Evolutionary conservation across 2,797 vertebrate species (phyloP).

Genomic region (Discoglossus pictus): DNA sequence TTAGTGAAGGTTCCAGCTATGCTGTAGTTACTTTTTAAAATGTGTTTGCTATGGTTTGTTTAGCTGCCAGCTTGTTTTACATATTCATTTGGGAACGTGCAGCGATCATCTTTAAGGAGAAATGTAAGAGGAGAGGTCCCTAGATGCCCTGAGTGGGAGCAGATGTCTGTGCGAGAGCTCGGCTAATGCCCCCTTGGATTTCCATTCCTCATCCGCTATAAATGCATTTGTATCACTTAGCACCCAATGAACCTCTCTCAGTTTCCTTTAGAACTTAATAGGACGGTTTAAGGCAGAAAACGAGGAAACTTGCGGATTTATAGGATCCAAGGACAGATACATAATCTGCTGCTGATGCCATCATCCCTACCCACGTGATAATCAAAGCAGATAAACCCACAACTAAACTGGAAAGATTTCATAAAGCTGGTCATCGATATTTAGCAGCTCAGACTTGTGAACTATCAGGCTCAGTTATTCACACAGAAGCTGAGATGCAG

Average conservation of each 20-base stretch:
- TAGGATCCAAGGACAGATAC: slow-evolving; percentile 44
- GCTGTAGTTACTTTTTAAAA: neutral
- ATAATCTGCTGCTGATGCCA: slow-evolving; percentile 59
- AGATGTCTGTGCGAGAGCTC: slow-evolving; percentile 64
- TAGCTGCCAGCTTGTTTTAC: slow-evolving; percentile 69
- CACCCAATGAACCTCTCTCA: slow-evolving; percentile 28
- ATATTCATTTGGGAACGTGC: slow-evolving; percentile 69
- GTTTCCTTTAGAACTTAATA: slow-evolving; percentile 45
- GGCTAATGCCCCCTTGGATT: slow-evolving; percentile 61
- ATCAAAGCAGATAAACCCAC: slow-evolving; percentile 59
- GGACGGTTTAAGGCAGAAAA: slow-evolving; percentile 39
- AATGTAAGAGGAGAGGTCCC: slow-evolving; percentile 64
- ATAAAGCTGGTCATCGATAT: slow-evolving; percentile 63
- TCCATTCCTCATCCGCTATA: slow-evolving; percentile 56
- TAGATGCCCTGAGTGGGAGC: slow-evolving; percentile 65
- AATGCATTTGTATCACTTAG: slow-evolving; percentile 11
- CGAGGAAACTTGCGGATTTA: slow-evolving; percentile 54
- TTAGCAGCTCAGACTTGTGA: slow-evolving; percentile 56
- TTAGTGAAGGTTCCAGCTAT: too few species aligned
- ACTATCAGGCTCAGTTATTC: neutral
- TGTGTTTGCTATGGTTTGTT: slow-evolving; percentile 61
- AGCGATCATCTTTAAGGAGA: slow-evolving; percentile 73
- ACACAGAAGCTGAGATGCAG: too few species aligned
- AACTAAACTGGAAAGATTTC: slow-evolving; percentile 60
- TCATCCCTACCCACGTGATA: slow-evolving; percentile 56